Base-by-base conservation (phyloP, 2,797 vertebrate genomes). In the Luscinia megarhynchos region DNA sequence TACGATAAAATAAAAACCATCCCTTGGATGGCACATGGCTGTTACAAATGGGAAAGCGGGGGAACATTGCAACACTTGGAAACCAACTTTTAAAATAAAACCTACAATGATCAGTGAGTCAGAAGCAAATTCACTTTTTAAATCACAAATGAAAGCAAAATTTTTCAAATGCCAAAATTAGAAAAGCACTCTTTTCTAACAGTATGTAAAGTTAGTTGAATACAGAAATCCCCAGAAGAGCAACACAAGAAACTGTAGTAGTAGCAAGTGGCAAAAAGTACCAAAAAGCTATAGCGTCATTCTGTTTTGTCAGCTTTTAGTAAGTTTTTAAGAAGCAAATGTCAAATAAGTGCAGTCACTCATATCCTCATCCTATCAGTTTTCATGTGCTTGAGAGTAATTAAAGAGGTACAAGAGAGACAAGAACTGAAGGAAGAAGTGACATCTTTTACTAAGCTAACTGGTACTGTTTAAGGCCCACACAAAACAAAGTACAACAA, bases 401-500 rank as follows among this genome's bases (percentile, higher is more conserved):
- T 79, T 87, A 87, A 20, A 63, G 23, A 90, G 74, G 77, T 29
- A 84, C 75, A 90, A 84, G 84, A 2, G 0, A 90, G 55, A 62
- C 30, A 84, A 66, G 51, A 84, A 79, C 75, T 89, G 59, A 94
- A 82, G 29, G 34, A 85, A 0, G 23, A 91, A 91, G 62, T 84
- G 63, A 84, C 81, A 91, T 48, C 22, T 91, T 79, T 69, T 91
- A 82, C 59, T 69, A 43, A 86, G 86, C 45, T 82, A 93, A 84
- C 77, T 76, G 62, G 48, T 84, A 79, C 41, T 62, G 51, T 82
- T 91, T 82, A 92, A 82, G 15, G 55, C 59, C 84, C 59, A 59
- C 9, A 24, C n/a, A 70, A 82, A 89, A 76, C 70, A 78, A 88
- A 84, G 51, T 46, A 58, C 62, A 83, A 76, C 16, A 75, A 61